These are phyloP conservation scores for Drosophila borealis DNA, from an alignment of 2,888 invertebrate genomes.

Conservation along the genomic window DNA sequence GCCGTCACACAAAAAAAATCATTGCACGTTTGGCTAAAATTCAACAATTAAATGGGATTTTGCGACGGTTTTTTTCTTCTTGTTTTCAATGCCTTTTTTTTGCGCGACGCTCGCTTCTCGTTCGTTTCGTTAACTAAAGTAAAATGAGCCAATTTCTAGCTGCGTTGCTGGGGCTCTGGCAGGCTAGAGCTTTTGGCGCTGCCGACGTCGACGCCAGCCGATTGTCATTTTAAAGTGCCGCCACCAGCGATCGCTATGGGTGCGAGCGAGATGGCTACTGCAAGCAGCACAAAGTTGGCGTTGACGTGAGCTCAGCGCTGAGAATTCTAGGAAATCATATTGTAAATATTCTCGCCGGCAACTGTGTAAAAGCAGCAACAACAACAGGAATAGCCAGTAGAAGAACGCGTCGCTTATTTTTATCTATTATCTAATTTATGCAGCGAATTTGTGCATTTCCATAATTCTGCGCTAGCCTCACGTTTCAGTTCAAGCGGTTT, in stretches of 20 bases:
- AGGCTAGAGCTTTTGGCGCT: constrained; percentile 37
- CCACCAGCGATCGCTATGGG: constrained; percentile 35
- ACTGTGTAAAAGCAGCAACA: constrained; percentile 24
- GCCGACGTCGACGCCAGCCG: constrained; percentile 24
- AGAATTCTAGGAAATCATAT: constrained; percentile 70
- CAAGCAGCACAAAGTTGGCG: constrained; percentile 23
- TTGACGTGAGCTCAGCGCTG: constrained; percentile 51
- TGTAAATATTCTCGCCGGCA: constrained; percentile 58
- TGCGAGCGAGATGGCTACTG: constrained; percentile 41
- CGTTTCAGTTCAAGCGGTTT: constrained; percentile 57
- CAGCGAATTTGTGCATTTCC: constrained; percentile 60
- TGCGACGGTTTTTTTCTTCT: constrained; percentile 24
- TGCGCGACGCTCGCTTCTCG: constrained; percentile 79
- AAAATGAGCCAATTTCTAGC: constrained; percentile 66
- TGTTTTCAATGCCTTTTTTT: constrained; percentile 36
- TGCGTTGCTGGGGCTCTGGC: constrained; percentile 7
- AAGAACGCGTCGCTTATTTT: constrained; percentile 30
- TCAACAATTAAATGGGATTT: constrained; percentile 31
- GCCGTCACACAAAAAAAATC: constrained; percentile 47
- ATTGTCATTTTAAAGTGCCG: constrained; percentile 47
- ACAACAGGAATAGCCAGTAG: constrained; percentile 9
- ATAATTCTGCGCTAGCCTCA: constrained; percentile 57
- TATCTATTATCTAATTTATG: constrained; percentile 69
- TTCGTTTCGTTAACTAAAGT: constrained; percentile 83
- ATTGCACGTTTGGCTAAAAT: constrained; percentile 32